Evolutionary conservation across 1,140 invertebrate species (phyloP), one percentile per base, ranked within the genome.

Genomic region (Episyrphus balteatus): DNA sequence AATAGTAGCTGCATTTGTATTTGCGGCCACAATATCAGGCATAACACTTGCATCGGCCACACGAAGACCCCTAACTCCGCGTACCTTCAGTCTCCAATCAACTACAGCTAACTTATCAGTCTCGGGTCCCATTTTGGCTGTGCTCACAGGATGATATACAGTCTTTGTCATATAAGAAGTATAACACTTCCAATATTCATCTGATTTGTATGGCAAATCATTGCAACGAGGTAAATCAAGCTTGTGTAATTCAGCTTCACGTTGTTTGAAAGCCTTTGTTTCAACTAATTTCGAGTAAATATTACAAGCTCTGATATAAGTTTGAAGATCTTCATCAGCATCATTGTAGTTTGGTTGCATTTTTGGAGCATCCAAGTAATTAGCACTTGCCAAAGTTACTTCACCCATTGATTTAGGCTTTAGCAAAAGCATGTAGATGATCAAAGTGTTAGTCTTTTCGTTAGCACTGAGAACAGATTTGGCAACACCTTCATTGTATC

Each of bases 311-410:
- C 86, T 81, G 15, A 89, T 73, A 11, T 90, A 64, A 34, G 76
- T 79, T 10, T 76, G 76, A 13, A 83, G 75, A 59, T 92, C 88
- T 14, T 81, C 76, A 1, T 78, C 74, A 52, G 87, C 76, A 21
- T 79, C 82, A 17, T 92, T 70, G 61, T 91, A 92, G 57, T 84
- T 86, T 0, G 88, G 83, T 63, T 88, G 81, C 47, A 96, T 84
- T 15, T 81, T 61, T 0, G 91, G 91, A 19, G 79, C 55, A 3
- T 68, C 67, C 39, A 65, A 46, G 6, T 62, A 69, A 53, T 71
- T 43, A 21, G 44, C 47, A 46, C 70, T 63, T 21, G 52, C 50
- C 43, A 75, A 49, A 19, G 64, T 51, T 36, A 76, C 51, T 38
- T 59, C 55, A 1, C 75, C 75, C 31, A 51, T 61, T 21, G 75